Evolutionary conservation across 2,888 invertebrate species (phyloP).

Genomic region (Disparrhopalites patrizii): DNA sequence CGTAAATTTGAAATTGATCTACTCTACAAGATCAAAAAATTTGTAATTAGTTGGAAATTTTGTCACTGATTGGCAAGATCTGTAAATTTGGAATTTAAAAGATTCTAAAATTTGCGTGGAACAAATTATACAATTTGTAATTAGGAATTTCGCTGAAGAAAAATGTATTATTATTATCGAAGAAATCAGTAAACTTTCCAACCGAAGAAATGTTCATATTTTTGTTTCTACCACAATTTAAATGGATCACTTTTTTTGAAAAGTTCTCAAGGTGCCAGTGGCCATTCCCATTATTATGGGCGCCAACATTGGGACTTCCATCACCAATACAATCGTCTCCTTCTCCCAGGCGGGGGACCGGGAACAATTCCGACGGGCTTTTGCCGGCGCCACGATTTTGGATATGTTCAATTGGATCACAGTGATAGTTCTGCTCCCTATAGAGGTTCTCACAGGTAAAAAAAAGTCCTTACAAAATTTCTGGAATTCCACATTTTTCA

Average conservation of each 20-base stretch:
- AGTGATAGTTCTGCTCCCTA: constrained; percentile 55
- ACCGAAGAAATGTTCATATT: not conserved
- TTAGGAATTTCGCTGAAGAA: not conserved
- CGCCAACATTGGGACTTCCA: constrained; percentile 53
- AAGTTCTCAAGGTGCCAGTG: constrained; percentile 50
- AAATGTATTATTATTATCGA: not conserved
- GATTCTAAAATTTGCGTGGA: too few relatives aligned
- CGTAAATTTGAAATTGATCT: too few relatives aligned
- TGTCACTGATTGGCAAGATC: too few relatives aligned
- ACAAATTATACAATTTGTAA: not conserved
- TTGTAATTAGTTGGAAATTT: too few relatives aligned
- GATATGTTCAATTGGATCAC: constrained; percentile 59
- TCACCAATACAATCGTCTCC: constrained; percentile 57
- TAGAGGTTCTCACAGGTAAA: constrained; percentile 53
- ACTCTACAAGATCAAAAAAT: too few relatives aligned
- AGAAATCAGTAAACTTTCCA: not conserved
- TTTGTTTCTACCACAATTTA: not conserved
- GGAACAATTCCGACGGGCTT: constrained; percentile 56
- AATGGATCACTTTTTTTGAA: not conserved
- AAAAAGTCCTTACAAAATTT: not conserved
- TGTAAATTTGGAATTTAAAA: too few relatives aligned
- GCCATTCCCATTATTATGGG: constrained; percentile 59
- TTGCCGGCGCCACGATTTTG: constrained; percentile 58
- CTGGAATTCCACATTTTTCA: not conserved
- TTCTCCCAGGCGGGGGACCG: constrained; percentile 52